These are phyloP conservation scores for Perizoma affinitatum DNA, from an alignment of 2,888 invertebrate genomes.

Conservation along the genomic window DNA sequence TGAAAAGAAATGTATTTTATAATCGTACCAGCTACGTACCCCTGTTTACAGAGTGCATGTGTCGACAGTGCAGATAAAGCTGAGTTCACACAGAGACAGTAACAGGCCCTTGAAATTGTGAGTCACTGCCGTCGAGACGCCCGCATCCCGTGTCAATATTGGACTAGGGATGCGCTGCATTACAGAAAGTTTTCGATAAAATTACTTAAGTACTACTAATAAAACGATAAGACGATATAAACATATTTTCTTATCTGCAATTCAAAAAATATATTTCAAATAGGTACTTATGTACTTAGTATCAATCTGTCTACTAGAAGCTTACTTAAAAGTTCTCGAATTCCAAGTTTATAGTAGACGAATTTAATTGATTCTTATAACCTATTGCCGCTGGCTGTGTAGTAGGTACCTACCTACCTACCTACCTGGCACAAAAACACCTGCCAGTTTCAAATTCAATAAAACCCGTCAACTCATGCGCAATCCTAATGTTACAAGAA, in stretches of 20 bases:
- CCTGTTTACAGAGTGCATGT: slow-evolving; percentile 34
- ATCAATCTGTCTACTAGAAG: too few relatives aligned
- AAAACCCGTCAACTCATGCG: slow-evolving; percentile 6
- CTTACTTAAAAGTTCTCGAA: not conserved
- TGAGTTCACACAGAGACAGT: slow-evolving; percentile 13
- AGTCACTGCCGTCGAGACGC: slow-evolving; percentile 34
- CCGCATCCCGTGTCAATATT: slow-evolving; percentile 40
- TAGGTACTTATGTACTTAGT: too few relatives aligned
- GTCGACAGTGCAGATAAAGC: slow-evolving; percentile 15
- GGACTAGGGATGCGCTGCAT: slow-evolving; percentile 23
- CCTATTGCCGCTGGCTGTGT: slow-evolving; percentile 9
- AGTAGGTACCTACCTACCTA: too few relatives aligned
- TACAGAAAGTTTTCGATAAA: slow-evolving; percentile 19
- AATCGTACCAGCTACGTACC: too few relatives aligned
- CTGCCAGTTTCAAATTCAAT: slow-evolving; percentile 15
- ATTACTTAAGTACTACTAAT: not conserved
- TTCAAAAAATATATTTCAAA: too few relatives aligned
- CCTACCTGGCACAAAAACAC: not conserved
- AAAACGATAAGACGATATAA: too few relatives aligned
- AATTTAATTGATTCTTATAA: slow-evolving; percentile 8
- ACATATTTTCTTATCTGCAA: too few relatives aligned
- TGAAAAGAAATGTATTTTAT: too few relatives aligned
- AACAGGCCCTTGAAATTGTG: slow-evolving; percentile 4
- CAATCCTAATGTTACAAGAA: slow-evolving; percentile 15
- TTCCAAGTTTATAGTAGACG: not conserved